Conservation (phyloP, 1,140 invertebrate genomes). For the Trialeurodes vaporariorum region DNA sequence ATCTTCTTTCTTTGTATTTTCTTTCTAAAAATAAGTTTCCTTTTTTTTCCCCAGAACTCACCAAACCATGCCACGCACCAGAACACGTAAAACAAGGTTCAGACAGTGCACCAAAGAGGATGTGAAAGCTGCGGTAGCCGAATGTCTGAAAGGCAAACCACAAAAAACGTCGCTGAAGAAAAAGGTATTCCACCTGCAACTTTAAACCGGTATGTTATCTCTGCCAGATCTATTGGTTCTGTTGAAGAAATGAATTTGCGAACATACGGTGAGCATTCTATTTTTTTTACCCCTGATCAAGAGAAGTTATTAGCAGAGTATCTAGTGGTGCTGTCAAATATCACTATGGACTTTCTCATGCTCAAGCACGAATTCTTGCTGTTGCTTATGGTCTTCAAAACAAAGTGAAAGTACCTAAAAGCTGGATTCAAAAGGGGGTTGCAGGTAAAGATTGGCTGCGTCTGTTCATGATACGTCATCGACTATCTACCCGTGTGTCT, state of each 20-base stretch:
- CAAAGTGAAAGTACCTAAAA: not conserved
- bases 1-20: no score
- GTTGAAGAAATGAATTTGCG: not conserved
- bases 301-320: not conserved
- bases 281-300: not conserved
- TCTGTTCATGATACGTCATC: constrained; percentile 33
- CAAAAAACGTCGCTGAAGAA: not conserved
- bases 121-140: not conserved
- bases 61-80: not conserved
- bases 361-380: not conserved
- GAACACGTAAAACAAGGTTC: not conserved
- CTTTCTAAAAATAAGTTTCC: not conserved
- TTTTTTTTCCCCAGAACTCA: not conserved
- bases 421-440: not conserved
- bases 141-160: not conserved
- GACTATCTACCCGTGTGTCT: constrained; percentile 32
- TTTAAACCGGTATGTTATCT: not conserved
- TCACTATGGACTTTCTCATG: not conserved
- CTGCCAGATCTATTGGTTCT: not conserved
- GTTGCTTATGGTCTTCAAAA: not conserved
- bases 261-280: not conserved
- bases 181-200: not conserved
- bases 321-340: not conserved
- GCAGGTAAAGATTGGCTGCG: constrained; percentile 27
- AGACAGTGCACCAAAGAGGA: not conserved